Evolutionary conservation across 1,140 invertebrate species (phyloP), one percentile per base, ranked within the genome.

Genomic region (Capitella teleta): DNA sequence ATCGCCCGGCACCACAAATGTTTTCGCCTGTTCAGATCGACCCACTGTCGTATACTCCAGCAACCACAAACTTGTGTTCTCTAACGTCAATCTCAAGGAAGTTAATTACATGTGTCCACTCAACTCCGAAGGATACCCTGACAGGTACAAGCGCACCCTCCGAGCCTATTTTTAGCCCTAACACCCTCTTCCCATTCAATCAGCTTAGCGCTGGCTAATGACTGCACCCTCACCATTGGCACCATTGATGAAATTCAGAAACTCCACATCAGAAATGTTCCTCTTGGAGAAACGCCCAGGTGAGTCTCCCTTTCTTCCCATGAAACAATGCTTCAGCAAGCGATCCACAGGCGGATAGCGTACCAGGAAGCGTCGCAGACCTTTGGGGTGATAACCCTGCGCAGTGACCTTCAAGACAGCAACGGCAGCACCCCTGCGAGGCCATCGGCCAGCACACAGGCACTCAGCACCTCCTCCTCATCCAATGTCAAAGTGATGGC

Each of bases 221-320:
- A 96, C 61, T 86, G 80, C 58, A 86, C 86, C 0, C 81, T 98
- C 0, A 91, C 93, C 0, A 89, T 98, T 63, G 95, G 96, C 28
- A 97, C 92, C 0, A 98, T 99, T 58, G 94, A 98, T 76, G 93
- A 97, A 74, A 97, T 98, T 57, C 93, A 97, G 72, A 98, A 97
- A 66, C 70, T 98, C 24, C 94, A 98, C 67, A 97, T 98, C 56
- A 74, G 92, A 30, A 96, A 92, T 1, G 87, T 98, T 24, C 87
- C 87, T 0, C 71, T 98, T 0, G 86, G 87, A 6, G 95, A 98
- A 76, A 89, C 91, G 1, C 91, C 93, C 0, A 77, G 89, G 61
- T 52, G n/a, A 6, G 38, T 40, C 19, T 21, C 21, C 38, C 6
- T 8, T 10, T 8, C 5, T 43, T 5, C 32, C 6, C 12, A 14